Evolutionary conservation across 1,140 invertebrate species (phyloP).

Genomic region (Habropoda laboriosa): DNA sequence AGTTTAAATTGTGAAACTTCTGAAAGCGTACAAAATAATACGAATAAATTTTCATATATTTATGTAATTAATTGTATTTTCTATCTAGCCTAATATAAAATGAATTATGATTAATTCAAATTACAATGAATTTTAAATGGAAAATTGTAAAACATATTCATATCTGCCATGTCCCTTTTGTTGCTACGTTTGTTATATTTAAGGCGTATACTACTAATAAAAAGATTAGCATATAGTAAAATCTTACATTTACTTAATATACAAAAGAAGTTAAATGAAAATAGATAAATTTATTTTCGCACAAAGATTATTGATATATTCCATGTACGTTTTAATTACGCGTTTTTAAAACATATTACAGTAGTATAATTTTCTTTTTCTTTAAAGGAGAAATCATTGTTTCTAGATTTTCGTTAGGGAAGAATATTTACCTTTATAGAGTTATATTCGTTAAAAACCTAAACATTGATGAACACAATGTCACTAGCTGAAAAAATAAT

Average conservation of each 20-base stretch:
- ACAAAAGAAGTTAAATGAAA: neutral
- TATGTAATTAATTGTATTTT: neutral
- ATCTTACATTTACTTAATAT: neutral
- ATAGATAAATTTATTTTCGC: neutral
- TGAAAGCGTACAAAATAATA: neutral
- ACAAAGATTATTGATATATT: neutral
- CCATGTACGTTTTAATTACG: no score
- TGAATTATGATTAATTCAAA: neutral
- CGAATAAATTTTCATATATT: neutral
- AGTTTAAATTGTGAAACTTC: neutral
- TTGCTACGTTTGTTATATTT: neutral
- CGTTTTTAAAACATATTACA: no score
- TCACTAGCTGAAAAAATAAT: constrained; percentile 7
- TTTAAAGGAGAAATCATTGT: neutral
- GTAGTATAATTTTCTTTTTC: neutral
- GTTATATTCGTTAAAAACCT: neutral
- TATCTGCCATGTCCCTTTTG: neutral
- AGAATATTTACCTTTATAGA: constrained; percentile 4
- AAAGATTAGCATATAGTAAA: neutral
- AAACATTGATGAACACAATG: neutral
- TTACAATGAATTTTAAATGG: neutral
- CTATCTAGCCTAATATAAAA: neutral
- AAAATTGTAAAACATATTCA: no score
- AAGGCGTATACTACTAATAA: neutral
- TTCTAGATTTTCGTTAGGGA: neutral